Percentiles rank a stretch among this genome's conserved stretches.
These are phyloP conservation scores for Periphyllus acericola DNA, from an alignment of 2,888 invertebrate species.

Conservation along the genomic window DNA sequence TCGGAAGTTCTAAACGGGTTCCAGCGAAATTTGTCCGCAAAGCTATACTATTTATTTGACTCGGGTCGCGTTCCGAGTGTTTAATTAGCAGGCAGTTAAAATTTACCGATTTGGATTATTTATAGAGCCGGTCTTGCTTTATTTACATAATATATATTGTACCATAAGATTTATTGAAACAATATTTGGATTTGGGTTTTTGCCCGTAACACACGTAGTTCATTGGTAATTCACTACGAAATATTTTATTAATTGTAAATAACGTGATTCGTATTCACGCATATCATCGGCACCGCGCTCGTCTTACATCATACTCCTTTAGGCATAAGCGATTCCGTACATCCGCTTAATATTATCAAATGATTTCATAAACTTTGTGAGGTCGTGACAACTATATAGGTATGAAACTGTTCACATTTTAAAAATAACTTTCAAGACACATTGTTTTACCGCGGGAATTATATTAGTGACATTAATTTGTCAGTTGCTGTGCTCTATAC, in stretches of 20 bases:
- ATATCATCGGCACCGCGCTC: background rate
- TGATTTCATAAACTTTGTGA: too few species aligned
- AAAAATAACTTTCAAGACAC: too few species aligned
- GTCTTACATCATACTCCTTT: too few species aligned
- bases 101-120: background rate
- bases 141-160: background rate
- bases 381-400: too few species aligned
- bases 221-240: background rate
- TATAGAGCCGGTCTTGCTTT: background rate
- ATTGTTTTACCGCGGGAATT: too few species aligned
- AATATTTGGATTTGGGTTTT: background rate
- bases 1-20: background rate
- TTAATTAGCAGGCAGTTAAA: background rate
- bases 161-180: background rate
- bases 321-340: too few species aligned
- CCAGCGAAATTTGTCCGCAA: background rate
- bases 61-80: background rate
- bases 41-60: background rate
- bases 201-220: background rate
- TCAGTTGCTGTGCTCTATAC: too few species aligned
- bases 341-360: too few species aligned
- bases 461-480: too few species aligned
- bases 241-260: background rate
- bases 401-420: too few species aligned
- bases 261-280: background rate